Conservation (phyloP, 2,888 invertebrate species). For the Drosophila borborema region DNA sequence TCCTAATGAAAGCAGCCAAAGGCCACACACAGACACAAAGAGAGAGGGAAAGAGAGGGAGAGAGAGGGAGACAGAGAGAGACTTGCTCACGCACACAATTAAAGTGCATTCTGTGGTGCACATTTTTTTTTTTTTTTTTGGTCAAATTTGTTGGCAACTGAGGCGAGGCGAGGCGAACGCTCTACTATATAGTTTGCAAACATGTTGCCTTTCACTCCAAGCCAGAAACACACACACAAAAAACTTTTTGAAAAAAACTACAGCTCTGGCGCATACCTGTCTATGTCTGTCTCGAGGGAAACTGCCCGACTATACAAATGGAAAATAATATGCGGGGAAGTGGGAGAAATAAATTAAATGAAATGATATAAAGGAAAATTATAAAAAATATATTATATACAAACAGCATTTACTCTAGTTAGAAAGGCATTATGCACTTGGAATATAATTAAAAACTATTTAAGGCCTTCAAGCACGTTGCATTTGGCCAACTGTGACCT, state of each 20-base stretch:
- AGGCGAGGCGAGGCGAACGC: background rate
- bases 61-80: background rate
- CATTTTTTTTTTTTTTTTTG: constrained; percentile 26
- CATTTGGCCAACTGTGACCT: constrained; percentile 14
- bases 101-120: constrained; percentile 61
- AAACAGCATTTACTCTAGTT: constrained; percentile 19
- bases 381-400: background rate
- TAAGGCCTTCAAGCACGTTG: constrained; percentile 6
- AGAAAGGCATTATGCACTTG: constrained; percentile 18
- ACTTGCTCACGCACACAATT: constrained; percentile 8
- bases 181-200: constrained; percentile 10
- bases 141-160: constrained; percentile 18
- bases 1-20: constrained; percentile 49
- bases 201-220: constrained; percentile 29
- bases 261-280: constrained; percentile 4
- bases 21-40: constrained; percentile 12
- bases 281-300: constrained; percentile 1
- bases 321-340: background rate
- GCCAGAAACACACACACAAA: constrained; percentile 6
- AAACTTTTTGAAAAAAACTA: constrained; percentile 35
- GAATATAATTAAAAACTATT: constrained; percentile 33
- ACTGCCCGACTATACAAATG: background rate
- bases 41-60: background rate
- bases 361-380: constrained; percentile 1
- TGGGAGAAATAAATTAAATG: background rate